These are phyloP conservation scores for Torymus tubicola DNA, from an alignment of 2,888 invertebrate species.

Conservation along the genomic window DNA sequence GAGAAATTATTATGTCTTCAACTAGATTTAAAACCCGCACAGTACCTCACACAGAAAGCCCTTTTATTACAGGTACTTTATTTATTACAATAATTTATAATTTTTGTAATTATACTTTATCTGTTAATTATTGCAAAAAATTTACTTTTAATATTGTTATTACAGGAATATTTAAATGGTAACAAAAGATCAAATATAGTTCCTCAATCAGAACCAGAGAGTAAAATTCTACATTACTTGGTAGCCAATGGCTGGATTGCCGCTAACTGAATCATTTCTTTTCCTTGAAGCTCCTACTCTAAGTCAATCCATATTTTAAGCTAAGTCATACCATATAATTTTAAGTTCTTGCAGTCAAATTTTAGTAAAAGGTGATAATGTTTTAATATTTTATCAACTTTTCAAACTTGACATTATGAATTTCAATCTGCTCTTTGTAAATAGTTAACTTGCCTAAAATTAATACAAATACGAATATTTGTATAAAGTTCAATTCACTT, in stretches of 20 bases:
- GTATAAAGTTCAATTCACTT: conserved; percentile 29
- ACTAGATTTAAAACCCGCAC: conserved; percentile 89
- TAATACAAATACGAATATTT: conserved; percentile 18
- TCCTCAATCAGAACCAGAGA: conserved; percentile 78
- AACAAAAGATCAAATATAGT: conserved; percentile 73
- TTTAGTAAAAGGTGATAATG: neutral
- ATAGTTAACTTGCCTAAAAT: conserved; percentile 34
- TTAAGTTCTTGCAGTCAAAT: neutral
- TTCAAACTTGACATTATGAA: conserved; percentile 8
- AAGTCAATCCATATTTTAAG: conserved; percentile 43
- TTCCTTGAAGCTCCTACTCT: conserved; percentile 29
- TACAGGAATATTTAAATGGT: conserved; percentile 75
- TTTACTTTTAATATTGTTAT: conserved; percentile 10
- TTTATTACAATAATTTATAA: neutral
- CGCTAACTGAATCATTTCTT: conserved; percentile 65
- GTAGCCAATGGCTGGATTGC: conserved; percentile 79
- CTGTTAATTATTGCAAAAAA: neutral
- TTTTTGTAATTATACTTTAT: neutral
- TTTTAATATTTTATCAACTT: conserved; percentile 9
- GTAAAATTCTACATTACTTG: conserved; percentile 79
- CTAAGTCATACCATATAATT: conserved; percentile 37
- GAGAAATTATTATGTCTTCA: conserved; percentile 74
- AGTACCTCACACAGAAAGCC: conserved; percentile 93
- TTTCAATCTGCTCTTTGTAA: conserved; percentile 45
- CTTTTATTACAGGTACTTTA: conserved; percentile 86